Percentiles rank a stretch among this genome's conserved stretches.
phyloP scores from a whole-genome alignment of 2,888 invertebrate genomes.

The Agonopterix heracliana region DNA sequence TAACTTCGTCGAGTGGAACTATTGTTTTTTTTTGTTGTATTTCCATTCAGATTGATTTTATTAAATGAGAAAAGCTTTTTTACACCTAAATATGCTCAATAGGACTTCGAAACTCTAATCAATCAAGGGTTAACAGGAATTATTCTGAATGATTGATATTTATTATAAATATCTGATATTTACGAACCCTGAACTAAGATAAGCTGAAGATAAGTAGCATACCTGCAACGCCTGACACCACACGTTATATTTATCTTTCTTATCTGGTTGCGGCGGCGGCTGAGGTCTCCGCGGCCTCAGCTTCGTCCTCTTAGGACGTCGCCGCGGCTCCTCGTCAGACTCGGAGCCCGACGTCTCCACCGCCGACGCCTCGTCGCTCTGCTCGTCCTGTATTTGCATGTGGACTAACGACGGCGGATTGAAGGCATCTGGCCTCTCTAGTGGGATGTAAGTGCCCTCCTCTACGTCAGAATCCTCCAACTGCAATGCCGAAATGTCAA shows the following conservation, averaged over 20 bases:
- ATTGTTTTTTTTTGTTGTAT: no score
- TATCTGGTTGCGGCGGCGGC: conserved; percentile 50
- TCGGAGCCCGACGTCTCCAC: conserved; percentile 71
- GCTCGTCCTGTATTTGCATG: conserved; percentile 77
- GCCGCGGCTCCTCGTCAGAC: conserved; percentile 75
- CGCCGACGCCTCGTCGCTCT: conserved; percentile 74
- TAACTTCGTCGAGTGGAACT: no score
- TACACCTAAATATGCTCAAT: no score
- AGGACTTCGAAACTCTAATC: no score
- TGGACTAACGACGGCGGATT: conserved; percentile 67
- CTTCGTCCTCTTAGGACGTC: conserved; percentile 72
- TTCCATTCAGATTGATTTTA: no score
- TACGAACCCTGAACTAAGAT: no score
- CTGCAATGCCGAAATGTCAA: conserved; percentile 30
- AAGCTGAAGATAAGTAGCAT: neutral
- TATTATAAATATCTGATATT: no score
- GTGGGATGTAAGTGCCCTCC: conserved; percentile 73
- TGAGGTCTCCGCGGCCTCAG: conserved; percentile 46
- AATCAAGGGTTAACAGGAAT: no score
- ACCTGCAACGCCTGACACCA: conserved; percentile 81
- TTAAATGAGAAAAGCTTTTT: no score
- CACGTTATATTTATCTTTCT: conserved; percentile 84
- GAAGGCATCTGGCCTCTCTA: conserved; percentile 73
- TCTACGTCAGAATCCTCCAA: conserved; percentile 70
- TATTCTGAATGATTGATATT: no score